Conservation (phyloP, 2,797 vertebrate genomes). For the Pelodytes ibericus region DNA sequence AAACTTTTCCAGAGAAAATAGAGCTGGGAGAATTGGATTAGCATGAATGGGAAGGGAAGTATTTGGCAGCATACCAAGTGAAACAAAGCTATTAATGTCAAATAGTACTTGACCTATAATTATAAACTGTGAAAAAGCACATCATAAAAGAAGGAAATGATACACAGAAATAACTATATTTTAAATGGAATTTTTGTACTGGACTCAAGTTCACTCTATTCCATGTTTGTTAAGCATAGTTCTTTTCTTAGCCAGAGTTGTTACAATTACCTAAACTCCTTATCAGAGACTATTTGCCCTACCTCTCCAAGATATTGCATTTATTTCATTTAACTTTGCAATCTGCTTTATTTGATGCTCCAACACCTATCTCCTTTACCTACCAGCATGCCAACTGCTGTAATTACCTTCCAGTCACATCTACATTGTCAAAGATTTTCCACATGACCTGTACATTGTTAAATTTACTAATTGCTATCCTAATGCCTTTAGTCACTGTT, state of each 20-base stretch:
- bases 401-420: constrained; percentile 31
- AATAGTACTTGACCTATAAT: constrained; percentile 57
- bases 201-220: constrained; percentile 1
- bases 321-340: not conserved
- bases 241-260: not conserved
- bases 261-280: too few species aligned
- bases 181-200: constrained; percentile 45
- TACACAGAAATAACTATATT: constrained; percentile 49
- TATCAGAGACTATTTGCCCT: too few species aligned
- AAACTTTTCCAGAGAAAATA: constrained; percentile 54
- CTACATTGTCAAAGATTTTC: constrained; percentile 35
- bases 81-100: constrained; percentile 57
- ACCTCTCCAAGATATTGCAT: too few species aligned
- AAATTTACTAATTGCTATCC: constrained; percentile 34
- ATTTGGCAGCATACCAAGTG: constrained; percentile 55
- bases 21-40: constrained; percentile 54
- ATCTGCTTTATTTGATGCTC: not conserved
- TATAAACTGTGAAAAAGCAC: constrained; percentile 57
- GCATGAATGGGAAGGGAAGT: constrained; percentile 53
- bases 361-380: not conserved
- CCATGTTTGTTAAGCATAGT: constrained; percentile 31
- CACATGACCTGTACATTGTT: not conserved
- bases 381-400: not conserved
- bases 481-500: constrained; percentile 17
- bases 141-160: constrained; percentile 54